These are phyloP conservation scores for Salpingus planirostris DNA, from an alignment of 2,888 invertebrate species.

Conservation along the genomic window DNA sequence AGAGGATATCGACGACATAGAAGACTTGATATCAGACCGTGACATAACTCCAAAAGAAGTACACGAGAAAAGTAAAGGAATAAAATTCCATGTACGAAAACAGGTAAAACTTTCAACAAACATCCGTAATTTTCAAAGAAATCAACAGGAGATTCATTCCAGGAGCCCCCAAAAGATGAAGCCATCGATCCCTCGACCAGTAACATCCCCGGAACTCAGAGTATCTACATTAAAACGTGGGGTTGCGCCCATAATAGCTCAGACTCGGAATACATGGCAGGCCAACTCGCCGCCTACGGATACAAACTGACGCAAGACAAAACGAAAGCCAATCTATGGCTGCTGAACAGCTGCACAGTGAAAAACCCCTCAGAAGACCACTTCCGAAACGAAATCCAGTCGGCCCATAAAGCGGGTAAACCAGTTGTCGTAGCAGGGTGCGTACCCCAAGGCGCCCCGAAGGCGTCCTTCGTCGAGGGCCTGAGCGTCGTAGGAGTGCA, in stretches of 20 bases:
- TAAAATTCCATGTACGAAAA: constrained; percentile 51
- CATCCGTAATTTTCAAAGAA: neutral
- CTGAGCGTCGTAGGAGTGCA: constrained; percentile 96
- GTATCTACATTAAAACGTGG: constrained; percentile 88
- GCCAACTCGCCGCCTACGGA: constrained; percentile 80
- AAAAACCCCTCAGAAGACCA: constrained; percentile 96
- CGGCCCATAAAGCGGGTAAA: constrained; percentile 64
- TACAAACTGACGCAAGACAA: constrained; percentile 77
- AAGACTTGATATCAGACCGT: constrained; percentile 72
- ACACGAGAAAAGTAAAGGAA: constrained; percentile 60
- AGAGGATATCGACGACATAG: constrained; percentile 74
- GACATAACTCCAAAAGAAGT: constrained; percentile 72
- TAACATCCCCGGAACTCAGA: constrained; percentile 62
- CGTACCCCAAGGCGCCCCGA: constrained; percentile 89
- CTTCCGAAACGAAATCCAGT: constrained; percentile 80
- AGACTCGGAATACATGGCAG: constrained; percentile 98
- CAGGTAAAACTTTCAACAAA: constrained; percentile 7
- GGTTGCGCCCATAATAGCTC: constrained; percentile 97
- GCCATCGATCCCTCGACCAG: too few relatives aligned
- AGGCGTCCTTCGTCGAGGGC: constrained; percentile 59
- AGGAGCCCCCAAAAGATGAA: too few relatives aligned
- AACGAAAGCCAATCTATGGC: constrained; percentile 80
- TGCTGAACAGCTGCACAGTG: constrained; percentile 96
- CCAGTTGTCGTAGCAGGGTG: constrained; percentile 94
- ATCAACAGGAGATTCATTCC: neutral